These are phyloP conservation scores for Oreochromis tanganicae DNA, from an alignment of 2,113 vertebrate genomes.

Conservation along the genomic window DNA sequence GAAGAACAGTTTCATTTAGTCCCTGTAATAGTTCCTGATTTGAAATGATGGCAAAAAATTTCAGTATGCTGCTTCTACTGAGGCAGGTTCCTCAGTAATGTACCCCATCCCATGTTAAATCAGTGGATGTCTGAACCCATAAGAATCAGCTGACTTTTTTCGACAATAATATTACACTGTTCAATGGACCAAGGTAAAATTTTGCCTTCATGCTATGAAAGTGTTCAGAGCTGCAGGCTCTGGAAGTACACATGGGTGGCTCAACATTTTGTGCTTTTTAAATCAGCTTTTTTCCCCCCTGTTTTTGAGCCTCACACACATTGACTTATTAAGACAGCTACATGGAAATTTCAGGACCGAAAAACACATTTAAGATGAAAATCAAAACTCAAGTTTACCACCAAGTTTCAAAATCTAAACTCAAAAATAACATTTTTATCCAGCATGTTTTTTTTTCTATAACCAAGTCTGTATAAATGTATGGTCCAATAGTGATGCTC, in stretches of 20 bases:
- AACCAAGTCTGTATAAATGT: background rate
- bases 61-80: accelerated
- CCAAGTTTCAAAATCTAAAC: background rate
- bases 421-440: background rate
- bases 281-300: accelerated
- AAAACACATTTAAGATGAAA: background rate
- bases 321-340: background rate
- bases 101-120: background rate
- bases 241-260: background rate
- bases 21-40: background rate
- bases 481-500: background rate
- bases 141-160: background rate
- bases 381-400: background rate
- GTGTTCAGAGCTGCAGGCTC: background rate
- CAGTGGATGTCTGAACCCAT: background rate
- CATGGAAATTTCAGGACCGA: background rate
- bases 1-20: background rate
- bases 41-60: background rate
- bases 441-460: background rate
- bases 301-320: background rate
- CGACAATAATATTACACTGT: background rate
- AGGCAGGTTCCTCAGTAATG: background rate
- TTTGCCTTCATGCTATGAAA: background rate
- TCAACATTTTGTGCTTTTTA: background rate
- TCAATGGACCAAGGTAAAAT: background rate